phyloP scores from a whole-genome alignment of 2,888 invertebrate genomes.

The Lasius platythorax region DNA sequence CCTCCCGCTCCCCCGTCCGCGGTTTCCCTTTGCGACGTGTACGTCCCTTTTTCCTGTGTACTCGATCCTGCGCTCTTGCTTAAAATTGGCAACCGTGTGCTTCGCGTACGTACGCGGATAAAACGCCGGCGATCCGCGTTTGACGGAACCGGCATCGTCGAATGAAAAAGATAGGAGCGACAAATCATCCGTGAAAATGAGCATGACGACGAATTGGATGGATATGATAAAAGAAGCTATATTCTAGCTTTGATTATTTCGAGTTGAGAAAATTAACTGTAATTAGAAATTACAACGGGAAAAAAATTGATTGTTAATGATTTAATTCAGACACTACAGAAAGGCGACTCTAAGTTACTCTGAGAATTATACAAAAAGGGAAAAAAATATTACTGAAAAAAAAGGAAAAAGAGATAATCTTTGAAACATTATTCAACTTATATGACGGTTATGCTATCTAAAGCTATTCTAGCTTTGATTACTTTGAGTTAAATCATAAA shows the following conservation, averaged over 20 bases:
- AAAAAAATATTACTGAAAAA: no score
- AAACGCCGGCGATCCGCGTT: background rate
- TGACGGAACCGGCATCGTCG: background rate
- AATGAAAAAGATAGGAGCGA: background rate
- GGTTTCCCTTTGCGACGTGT: conserved; percentile 5
- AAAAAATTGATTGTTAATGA: background rate
- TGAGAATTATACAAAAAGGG: background rate
- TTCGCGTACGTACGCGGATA: background rate
- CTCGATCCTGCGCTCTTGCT: conserved; percentile 10
- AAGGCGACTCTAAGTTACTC: background rate
- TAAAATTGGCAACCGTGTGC: conserved; percentile 14
- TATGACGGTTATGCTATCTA: no score
- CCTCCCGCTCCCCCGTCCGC: conserved; percentile 4
- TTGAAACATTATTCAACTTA: no score
- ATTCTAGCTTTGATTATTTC: background rate
- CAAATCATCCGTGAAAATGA: conserved; percentile 13
- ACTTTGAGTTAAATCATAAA: background rate
- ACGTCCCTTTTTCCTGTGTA: conserved; percentile 21
- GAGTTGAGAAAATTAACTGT: background rate
- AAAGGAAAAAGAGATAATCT: no score
- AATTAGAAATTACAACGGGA: no score
- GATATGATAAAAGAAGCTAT: background rate
- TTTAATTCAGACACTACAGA: background rate
- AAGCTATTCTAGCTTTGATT: no score
- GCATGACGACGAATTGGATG: background rate